Base-by-base conservation (phyloP, 1,140 invertebrate genomes). In the Liolophura sinensis region DNA sequence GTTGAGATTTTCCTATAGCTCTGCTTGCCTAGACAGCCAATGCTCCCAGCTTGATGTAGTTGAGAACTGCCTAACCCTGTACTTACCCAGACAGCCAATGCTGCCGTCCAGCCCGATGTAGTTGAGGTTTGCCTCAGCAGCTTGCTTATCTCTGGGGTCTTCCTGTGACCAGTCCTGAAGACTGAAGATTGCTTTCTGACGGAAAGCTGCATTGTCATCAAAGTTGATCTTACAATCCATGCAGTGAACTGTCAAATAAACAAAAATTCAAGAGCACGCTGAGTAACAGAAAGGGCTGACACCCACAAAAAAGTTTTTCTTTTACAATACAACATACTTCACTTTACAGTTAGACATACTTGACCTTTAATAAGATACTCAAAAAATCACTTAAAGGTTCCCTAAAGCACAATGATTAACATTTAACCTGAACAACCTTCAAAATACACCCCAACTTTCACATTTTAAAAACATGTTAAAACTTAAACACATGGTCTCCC, bases 211-310 rank as follows among this genome's bases (percentile, higher is more conserved):
- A 88, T 99, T 99, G 82, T 99, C 96, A 86, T 99, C 98, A 87
- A 99, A 98, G 72, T 94, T 93, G 67, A 96, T 90, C 88, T 99
- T 99, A 24, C 97, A 97, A 90, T 99, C 98, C 64, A 99, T 95
- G 25, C 95, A 93, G 55, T 70, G 78, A 15, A 82, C 93, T 95
- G 79, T 20, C 78, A 72, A n/a, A n/a, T n/a, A n/a, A 62, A 59
- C 60, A 73, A 71, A 72, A 65, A 52, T n/a, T 40, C n/a, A 62
- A 12, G 20, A 62, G n/a, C n/a, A 48, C 15, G 46, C 18, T 49
- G 18, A 25, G 18, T n/a, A n/a, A n/a, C n/a, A n/a, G n/a, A n/a
- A 18, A 20, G 14, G 14, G 7, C 25, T 9, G 1, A 31, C 5
- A 58, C n/a, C 25, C n/a, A 27, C 20, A 58, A 22, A 58, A 58